phyloP scores from a whole-genome alignment of 2,797 vertebrate species.

The Bovichtus variegatus region DNA sequence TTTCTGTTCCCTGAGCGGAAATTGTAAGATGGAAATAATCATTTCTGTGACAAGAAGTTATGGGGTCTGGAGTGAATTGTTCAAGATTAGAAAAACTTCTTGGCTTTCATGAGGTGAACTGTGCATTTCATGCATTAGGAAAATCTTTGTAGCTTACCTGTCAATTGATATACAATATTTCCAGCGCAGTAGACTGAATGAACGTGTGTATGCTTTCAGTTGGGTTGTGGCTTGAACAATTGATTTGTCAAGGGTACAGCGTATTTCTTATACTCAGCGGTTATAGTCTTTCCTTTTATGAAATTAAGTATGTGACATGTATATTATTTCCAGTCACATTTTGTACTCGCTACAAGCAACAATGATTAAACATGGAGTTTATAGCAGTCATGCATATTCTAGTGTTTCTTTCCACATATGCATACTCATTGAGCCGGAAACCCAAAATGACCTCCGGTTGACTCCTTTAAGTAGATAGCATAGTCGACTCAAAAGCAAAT shows the following conservation, averaged over 20 bases:
- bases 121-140: background rate
- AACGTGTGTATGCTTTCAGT: background rate
- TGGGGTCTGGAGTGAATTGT: background rate
- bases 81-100: background rate
- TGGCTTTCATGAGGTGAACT: background rate
- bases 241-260: constrained; percentile 39
- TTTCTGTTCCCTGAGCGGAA: background rate
- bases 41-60: constrained; percentile 2
- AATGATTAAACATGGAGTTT: constrained; percentile 69
- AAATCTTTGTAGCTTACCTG: constrained; percentile 1
- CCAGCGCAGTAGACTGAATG: background rate
- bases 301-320: constrained; percentile 7
- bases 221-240: constrained; percentile 15
- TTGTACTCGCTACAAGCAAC: constrained; percentile 44
- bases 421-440: constrained; percentile 71
- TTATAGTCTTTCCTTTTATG: constrained; percentile 16
- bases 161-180: background rate
- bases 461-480: constrained; percentile 66
- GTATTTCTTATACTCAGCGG: constrained; percentile 34
- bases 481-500: constrained; percentile 27
- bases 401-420: constrained; percentile 68
- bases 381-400: constrained; percentile 80
- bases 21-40: background rate
- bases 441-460: constrained; percentile 73
- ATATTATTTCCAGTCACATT: constrained; percentile 31